Evolutionary conservation across 1,140 invertebrate species (phyloP).

Genomic region (Pseudoatta argentina): DNA sequence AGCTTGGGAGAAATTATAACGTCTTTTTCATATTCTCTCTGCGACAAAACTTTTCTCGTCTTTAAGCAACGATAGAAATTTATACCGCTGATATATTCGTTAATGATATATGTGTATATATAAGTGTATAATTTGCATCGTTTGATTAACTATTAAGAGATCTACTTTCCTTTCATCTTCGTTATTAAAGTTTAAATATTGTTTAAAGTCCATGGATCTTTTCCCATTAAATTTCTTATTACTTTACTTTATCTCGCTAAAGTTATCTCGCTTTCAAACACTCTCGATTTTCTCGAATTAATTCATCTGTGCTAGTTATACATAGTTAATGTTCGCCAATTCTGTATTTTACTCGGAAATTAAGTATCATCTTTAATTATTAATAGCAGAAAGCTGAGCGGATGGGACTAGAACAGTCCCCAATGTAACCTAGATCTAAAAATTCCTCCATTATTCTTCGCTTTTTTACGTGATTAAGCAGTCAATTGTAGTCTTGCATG

Average conservation of each 20-base stretch:
- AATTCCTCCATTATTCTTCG: no score
- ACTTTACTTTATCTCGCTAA: not conserved
- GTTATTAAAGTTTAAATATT: slow-evolving; percentile 19
- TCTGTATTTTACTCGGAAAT: not conserved
- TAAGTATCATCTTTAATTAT: not conserved
- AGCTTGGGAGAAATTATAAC: slow-evolving; percentile 16
- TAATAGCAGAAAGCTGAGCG: no score
- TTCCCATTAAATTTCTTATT: slow-evolving; percentile 12
- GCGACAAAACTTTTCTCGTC: not conserved
- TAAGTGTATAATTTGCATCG: slow-evolving; percentile 26
- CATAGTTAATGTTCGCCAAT: not conserved
- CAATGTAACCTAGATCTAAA: no score
- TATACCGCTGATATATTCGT: not conserved
- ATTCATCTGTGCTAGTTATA: not conserved
- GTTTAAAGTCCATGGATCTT: slow-evolving; percentile 1
- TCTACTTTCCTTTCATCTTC: not conserved
- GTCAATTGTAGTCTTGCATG: no score
- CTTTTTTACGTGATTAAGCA: no score
- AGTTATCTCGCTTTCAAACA: not conserved
- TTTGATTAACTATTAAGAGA: slow-evolving; percentile 48
- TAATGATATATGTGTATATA: not conserved
- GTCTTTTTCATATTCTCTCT: slow-evolving; percentile 2
- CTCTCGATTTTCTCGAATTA: not conserved
- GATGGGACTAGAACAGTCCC: no score
- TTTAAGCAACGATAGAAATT: slow-evolving; percentile 15